These are phyloP conservation scores for Ciconia maguari DNA, from an alignment of 2,113 vertebrate species.

Conservation along the genomic window DNA sequence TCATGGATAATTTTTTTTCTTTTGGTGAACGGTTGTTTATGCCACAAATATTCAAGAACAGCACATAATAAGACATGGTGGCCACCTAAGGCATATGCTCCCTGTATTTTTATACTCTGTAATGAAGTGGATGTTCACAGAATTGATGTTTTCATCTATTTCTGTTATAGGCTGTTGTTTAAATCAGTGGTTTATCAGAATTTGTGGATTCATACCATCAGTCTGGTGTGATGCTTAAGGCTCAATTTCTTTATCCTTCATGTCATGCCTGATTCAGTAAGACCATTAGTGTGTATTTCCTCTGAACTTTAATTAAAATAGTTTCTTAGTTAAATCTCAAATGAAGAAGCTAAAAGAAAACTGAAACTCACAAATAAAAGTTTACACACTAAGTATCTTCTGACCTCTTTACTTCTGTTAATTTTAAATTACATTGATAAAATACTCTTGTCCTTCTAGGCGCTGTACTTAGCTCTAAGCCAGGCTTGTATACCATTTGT, in stretches of 20 bases:
- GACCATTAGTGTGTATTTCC: neutral
- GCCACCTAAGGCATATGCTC: neutral
- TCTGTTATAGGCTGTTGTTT: neutral
- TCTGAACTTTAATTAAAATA: neutral
- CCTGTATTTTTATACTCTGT: neutral
- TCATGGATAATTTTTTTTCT: neutral
- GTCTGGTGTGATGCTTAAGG: neutral
- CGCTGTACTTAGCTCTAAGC: neutral
- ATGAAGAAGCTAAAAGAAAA: neutral
- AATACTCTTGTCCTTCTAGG: neutral
- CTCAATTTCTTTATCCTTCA: conserved; percentile 1
- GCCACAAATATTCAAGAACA: neutral
- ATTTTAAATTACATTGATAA: neutral
- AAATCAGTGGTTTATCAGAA: neutral
- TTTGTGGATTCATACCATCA: neutral
- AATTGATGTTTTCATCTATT: neutral
- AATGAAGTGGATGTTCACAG: neutral
- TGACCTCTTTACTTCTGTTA: neutral
- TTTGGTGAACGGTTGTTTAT: neutral
- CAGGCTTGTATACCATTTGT: neutral
- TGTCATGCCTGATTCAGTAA: neutral
- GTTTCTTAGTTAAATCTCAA: neutral
- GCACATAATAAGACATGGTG: neutral
- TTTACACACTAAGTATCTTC: neutral
- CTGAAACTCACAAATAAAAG: neutral